Evolutionary conservation across 1,140 invertebrate genomes (phyloP).

Genomic region (fruit fly (Drosophila melanogaster)): DNA sequence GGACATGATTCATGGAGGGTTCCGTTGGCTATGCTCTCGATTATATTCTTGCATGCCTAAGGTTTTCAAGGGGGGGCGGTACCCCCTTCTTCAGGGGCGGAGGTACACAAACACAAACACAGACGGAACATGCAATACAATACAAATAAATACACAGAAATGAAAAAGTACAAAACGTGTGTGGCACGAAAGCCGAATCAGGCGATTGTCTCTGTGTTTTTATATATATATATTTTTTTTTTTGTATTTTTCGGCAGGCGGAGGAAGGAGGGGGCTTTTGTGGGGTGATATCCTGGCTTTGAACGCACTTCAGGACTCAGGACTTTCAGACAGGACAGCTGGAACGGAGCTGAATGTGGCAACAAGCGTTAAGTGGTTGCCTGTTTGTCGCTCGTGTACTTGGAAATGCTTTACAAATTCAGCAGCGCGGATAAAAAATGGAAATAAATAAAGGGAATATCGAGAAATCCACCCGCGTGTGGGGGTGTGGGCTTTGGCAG

Average conservation of each 20-base stretch:
- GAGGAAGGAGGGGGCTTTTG: neutral
- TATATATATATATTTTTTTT: constrained; percentile 21
- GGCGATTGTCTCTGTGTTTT: constrained; percentile 55
- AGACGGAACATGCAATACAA: constrained; percentile 69
- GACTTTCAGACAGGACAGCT: constrained; percentile 46
- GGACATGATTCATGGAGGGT: constrained; percentile 70
- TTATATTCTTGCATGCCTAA: constrained; percentile 66
- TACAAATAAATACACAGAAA: constrained; percentile 59
- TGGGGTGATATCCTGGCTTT: constrained; percentile 10
- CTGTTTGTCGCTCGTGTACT: constrained; percentile 71
- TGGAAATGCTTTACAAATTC: constrained; percentile 76
- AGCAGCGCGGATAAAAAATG: constrained; percentile 52
- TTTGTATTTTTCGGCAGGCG: neutral
- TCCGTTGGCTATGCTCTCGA: constrained; percentile 54
- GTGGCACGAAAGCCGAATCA: constrained; percentile 71
- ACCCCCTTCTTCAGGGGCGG: neutral
- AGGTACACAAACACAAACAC: constrained; percentile 50
- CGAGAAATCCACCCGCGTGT: neutral
- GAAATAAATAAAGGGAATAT: constrained; percentile 30
- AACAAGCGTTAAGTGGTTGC: constrained; percentile 77
- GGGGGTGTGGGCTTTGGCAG: neutral
- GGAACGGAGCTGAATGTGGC: constrained; percentile 73
- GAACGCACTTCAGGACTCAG: constrained; percentile 62
- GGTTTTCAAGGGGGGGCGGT: constrained; percentile 13
- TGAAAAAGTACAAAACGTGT: constrained; percentile 65